Evolutionary conservation across 2,888 invertebrate genomes (phyloP).

Genomic region (Petrophora chlorosata): DNA sequence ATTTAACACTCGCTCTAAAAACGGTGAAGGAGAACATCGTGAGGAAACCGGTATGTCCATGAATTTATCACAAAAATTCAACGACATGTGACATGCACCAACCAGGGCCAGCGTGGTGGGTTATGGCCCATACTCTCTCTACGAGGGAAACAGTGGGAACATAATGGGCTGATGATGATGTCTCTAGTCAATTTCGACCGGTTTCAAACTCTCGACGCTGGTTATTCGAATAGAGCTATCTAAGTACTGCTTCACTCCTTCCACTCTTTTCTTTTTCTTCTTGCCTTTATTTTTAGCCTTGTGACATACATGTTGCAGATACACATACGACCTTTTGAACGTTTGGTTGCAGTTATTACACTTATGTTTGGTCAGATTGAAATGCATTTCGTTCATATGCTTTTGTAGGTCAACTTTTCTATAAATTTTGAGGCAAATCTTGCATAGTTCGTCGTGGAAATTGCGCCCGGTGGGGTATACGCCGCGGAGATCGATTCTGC

Average conservation of each 20-base stretch:
- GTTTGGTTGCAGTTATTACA: constrained; percentile 39
- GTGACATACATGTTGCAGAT: constrained; percentile 34
- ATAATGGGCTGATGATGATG: too few relatives aligned
- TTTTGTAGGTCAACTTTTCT: constrained; percentile 29
- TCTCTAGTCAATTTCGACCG: constrained; percentile 2
- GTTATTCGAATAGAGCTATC: constrained; percentile 17
- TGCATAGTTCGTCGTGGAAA: constrained; percentile 12
- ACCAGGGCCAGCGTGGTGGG: too few relatives aligned
- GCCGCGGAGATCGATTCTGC: constrained; percentile 42
- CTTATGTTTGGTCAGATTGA: constrained; percentile 27
- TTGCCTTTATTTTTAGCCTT: neutral
- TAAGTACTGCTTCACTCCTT: constrained; percentile 1
- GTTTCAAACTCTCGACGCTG: constrained; percentile 3
- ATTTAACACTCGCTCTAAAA: too few relatives aligned
- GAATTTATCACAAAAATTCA: too few relatives aligned
- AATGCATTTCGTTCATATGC: constrained; percentile 36
- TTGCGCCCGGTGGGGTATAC: constrained; percentile 25
- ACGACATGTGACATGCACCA: too few relatives aligned
- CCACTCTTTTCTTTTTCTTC: neutral
- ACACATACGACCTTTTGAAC: constrained; percentile 37
- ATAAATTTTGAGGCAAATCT: constrained; percentile 25
- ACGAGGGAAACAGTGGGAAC: too few relatives aligned
- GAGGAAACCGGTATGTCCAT: too few relatives aligned
- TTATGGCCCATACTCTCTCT: too few relatives aligned
- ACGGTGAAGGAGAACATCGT: too few relatives aligned